A percentile compares a stretch with the other conserved stretches of the same genome.
Conservation (phyloP, 2,888 invertebrate species). For the Oscheius onirici region DNA sequence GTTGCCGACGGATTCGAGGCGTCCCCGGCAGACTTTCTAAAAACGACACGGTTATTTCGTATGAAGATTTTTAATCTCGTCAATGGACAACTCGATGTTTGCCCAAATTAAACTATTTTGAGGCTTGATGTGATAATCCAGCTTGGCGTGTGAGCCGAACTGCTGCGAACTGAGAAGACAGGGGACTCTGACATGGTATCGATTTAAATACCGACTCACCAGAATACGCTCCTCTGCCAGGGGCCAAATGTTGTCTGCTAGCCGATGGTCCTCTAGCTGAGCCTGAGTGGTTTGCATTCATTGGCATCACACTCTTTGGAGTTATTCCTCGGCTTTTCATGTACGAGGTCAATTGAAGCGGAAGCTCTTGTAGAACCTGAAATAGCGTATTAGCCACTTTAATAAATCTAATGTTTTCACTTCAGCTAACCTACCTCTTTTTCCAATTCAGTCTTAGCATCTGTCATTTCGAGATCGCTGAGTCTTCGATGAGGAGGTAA, state of each 20-base stretch:
- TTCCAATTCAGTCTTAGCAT: constrained; percentile 73
- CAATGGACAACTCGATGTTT: neutral
- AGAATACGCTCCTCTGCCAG: constrained; percentile 3
- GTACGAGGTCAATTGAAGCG: constrained; percentile 56
- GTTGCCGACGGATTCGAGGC: constrained; percentile 25
- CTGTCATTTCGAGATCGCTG: constrained; percentile 45
- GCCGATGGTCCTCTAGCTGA: constrained; percentile 16
- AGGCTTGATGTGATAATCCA: no score
- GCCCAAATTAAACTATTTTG: neutral
- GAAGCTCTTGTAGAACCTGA: constrained; percentile 58
- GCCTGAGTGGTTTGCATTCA: neutral
- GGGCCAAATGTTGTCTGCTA: neutral
- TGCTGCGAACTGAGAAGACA: no score
- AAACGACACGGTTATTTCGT: neutral
- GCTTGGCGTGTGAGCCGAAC: no score
- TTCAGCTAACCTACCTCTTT: constrained; percentile 73
- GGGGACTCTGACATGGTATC: no score
- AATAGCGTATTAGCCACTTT: neutral
- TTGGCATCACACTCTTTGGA: constrained; percentile 22
- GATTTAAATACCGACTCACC: no score
- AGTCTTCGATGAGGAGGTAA: constrained; percentile 50
- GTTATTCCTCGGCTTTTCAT: constrained; percentile 47
- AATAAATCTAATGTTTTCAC: neutral
- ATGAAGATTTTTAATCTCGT: neutral
- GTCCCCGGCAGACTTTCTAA: constrained; percentile 22